Percentiles rank a stretch among this genome's conserved stretches.
phyloP scores from a whole-genome alignment of 2,888 invertebrate species.

The Acrobasis repandana region DNA sequence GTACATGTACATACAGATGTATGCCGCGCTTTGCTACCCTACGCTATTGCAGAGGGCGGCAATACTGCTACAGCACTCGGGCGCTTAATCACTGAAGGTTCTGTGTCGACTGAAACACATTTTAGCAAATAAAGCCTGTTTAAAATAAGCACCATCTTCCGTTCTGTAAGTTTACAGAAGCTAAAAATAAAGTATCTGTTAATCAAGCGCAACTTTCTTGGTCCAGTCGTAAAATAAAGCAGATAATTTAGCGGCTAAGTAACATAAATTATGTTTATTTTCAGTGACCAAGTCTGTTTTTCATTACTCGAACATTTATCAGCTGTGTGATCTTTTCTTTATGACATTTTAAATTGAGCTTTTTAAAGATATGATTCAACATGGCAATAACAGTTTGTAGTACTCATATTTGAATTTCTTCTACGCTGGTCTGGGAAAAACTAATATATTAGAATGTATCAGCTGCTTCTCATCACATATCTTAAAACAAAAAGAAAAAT shows the following conservation, averaged over 20 bases:
- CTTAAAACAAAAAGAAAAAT: too few species aligned
- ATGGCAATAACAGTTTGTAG: too few species aligned
- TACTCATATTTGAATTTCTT: too few species aligned
- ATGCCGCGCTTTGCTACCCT: too few species aligned
- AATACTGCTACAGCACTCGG: too few species aligned
- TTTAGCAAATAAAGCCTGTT: slow-evolving; percentile 34
- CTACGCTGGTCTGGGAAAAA: too few species aligned
- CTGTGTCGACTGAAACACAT: slow-evolving; percentile 16
- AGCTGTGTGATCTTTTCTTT: slow-evolving; percentile 4
- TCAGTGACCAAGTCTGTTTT: slow-evolving; percentile 8
- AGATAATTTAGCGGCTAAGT: slow-evolving; percentile 9
- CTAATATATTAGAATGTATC: too few species aligned
- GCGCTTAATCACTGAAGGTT: background rate
- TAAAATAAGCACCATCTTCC: slow-evolving; percentile 37
- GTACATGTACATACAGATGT: too few species aligned
- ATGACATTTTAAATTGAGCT: too few species aligned
- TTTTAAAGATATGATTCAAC: too few species aligned
- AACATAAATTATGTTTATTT: slow-evolving; percentile 8
- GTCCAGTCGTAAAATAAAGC: slow-evolving; percentile 19
- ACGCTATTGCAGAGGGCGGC: too few species aligned
- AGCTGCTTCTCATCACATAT: too few species aligned
- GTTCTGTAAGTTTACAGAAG: slow-evolving; percentile 28
- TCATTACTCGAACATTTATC: slow-evolving; percentile 3
- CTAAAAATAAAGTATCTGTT: slow-evolving; percentile 30
- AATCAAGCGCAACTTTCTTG: slow-evolving; percentile 22